Conservation (phyloP, 2,888 invertebrate species). For the Melipona beecheii region DNA sequence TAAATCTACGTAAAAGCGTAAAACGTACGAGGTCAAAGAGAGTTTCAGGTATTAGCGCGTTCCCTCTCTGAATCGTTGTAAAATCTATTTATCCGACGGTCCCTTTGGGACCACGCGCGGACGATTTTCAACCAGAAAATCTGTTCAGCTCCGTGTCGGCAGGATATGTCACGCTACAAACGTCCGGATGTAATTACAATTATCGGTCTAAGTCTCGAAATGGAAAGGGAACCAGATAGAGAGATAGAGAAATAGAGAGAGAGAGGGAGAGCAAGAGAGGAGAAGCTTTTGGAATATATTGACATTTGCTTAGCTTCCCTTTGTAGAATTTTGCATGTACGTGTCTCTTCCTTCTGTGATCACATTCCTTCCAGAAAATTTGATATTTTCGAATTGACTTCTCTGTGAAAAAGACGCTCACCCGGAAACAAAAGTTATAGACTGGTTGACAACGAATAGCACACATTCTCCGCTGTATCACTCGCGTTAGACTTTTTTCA, state of each 20-base stretch:
- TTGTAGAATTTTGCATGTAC: constrained; percentile 7
- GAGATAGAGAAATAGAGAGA: neutral
- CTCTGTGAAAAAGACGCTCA: neutral
- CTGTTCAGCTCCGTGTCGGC: neutral
- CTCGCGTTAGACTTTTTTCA: neutral
- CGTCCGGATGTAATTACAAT: constrained; percentile 25
- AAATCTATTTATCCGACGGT: constrained; percentile 15
- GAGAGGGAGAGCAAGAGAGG: neutral
- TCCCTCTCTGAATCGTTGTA: neutral
- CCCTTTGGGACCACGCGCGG: neutral
- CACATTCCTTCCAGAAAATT: constrained; percentile 3
- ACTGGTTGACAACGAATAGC: neutral
- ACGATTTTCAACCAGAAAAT: constrained; percentile 12
- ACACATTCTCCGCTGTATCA: neutral
- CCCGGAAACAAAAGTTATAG: neutral
- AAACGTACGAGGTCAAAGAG: constrained; percentile 17
- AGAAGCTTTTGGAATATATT: constrained; percentile 7
- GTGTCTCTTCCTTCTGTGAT: neutral
- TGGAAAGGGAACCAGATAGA: neutral
- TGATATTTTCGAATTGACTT: constrained; percentile 16
- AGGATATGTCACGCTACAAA: constrained; percentile 1
- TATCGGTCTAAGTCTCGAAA: constrained; percentile 3
- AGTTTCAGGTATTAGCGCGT: neutral
- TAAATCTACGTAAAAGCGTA: constrained; percentile 3
- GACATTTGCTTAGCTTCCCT: constrained; percentile 7